These are phyloP conservation scores for Chironomus riparius DNA, from an alignment of 2,888 invertebrate species.

Conservation along the genomic window DNA sequence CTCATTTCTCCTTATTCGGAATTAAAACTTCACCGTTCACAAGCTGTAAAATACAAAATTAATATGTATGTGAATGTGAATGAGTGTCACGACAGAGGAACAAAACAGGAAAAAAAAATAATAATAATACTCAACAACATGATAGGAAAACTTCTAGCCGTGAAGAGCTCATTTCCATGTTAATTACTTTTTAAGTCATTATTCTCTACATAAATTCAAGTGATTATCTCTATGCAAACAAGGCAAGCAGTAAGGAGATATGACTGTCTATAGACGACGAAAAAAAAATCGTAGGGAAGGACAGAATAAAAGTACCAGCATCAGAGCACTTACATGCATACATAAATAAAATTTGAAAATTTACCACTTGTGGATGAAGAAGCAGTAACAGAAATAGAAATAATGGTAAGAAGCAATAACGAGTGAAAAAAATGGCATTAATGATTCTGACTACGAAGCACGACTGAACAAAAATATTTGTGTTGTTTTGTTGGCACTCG, in stretches of 20 bases:
- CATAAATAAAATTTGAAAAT: slow-evolving; percentile 16
- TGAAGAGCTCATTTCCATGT: slow-evolving; percentile 25
- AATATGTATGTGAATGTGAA: not conserved
- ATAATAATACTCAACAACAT: not conserved
- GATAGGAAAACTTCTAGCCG: slow-evolving; percentile 1
- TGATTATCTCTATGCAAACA: slow-evolving; percentile 25
- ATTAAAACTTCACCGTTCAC: too few relatives aligned
- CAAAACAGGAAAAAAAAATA: not conserved
- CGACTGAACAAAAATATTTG: slow-evolving; percentile 6
- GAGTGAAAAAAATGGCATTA: slow-evolving; percentile 2
- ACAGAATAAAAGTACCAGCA: not conserved
- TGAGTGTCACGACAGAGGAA: not conserved
- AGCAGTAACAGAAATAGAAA: not conserved
- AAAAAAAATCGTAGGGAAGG: not conserved
- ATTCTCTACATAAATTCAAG: slow-evolving; percentile 23
- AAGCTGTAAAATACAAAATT: not conserved
- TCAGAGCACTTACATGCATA: not conserved
- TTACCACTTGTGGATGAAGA: slow-evolving; percentile 15
- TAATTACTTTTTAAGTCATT: slow-evolving; percentile 26
- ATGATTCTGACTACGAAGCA: slow-evolving; percentile 11
- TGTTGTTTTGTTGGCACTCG: slow-evolving; percentile 1
- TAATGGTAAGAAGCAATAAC: not conserved
- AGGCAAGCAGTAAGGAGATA: not conserved
- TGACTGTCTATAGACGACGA: not conserved
- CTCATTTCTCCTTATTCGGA: too few relatives aligned